Evolutionary conservation across 2,797 vertebrate genomes (phyloP).

Genomic region (Sebastes vulpes): DNA sequence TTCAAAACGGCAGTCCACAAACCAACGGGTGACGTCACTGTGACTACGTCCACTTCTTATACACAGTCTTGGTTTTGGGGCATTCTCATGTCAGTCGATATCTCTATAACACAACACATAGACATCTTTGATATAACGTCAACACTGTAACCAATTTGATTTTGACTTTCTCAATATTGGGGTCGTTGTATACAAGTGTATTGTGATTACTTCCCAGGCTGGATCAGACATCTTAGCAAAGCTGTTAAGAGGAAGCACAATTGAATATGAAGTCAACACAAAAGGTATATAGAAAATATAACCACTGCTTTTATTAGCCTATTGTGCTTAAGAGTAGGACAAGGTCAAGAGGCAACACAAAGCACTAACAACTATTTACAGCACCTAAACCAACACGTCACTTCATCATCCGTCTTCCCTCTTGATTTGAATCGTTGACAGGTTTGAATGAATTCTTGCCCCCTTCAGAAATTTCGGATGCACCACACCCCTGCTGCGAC

Average conservation of each 20-base stretch:
- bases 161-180: neutral
- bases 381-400: neutral
- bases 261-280: neutral
- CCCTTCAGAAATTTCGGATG: neutral
- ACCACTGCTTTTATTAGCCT: neutral
- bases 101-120: neutral
- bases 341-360: neutral
- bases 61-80: no score
- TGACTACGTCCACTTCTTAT: no score
- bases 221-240: neutral
- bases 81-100: neutral
- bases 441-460: slow-evolving; percentile 30
- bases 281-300: neutral
- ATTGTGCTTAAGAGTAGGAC: neutral
- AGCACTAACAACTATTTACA: slow-evolving; percentile 3
- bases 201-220: neutral
- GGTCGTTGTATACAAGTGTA: neutral
- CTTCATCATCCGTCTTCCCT: slow-evolving; percentile 9
- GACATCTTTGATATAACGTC: neutral
- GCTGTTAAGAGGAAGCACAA: neutral
- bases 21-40: no score
- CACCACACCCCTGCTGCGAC: slow-evolving; percentile 23
- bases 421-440: slow-evolving; percentile 27
- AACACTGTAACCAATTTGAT: neutral
- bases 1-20: no score